Evolutionary conservation across 2,113 vertebrate species (phyloP), one percentile per base, ranked within the genome.

Genomic region (Smithornis capensis): DNA sequence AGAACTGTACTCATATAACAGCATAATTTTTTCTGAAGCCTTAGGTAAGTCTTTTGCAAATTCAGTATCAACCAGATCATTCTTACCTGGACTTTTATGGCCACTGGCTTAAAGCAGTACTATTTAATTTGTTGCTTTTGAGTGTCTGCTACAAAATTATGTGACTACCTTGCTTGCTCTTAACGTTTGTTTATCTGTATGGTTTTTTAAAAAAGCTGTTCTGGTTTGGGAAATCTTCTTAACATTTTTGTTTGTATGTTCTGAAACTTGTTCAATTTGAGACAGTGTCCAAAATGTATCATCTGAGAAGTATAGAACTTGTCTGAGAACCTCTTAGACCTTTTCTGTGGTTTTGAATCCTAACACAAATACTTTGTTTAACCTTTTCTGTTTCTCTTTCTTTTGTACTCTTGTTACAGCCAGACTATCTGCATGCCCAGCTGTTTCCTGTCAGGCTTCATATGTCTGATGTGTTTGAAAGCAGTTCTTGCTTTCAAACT

Each of bases 401-500:
- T 63, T 87, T 96, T 90, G 67, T 85, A 40, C 25, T 85, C 38
- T 42, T 78, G 94, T 85, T 76, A 83, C 49, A 88, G 74, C 15
- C 28, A 76, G 49, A 57, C 82, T 94, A 83, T 93, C 50, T 64
- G 53, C 18, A 14, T 53, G 31, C 31, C 49, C 70, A 91, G 76
- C 81, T 91, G 84, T 94, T 94, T 94, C 90, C 90, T 92, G 90
- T 90, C 85, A 90, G 67, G 31, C 23, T 80, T 95, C 82, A 21
- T 85, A 49, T 5, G 37, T 60, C 49, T 73, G 53, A 80, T 76
- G 44, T 69, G 40, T 83, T 85, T 69, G 67, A 83, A 96, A 96
- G 79, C 49, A 60, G 37, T 92, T 95, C 76, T 96, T 83, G 69
- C 70, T 45, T n/a, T n/a, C n/a, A n/a, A 42, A 59, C 49, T 92